Base-by-base conservation (phyloP, 2,888 invertebrate genomes). In the Exocentrus adspersus region DNA sequence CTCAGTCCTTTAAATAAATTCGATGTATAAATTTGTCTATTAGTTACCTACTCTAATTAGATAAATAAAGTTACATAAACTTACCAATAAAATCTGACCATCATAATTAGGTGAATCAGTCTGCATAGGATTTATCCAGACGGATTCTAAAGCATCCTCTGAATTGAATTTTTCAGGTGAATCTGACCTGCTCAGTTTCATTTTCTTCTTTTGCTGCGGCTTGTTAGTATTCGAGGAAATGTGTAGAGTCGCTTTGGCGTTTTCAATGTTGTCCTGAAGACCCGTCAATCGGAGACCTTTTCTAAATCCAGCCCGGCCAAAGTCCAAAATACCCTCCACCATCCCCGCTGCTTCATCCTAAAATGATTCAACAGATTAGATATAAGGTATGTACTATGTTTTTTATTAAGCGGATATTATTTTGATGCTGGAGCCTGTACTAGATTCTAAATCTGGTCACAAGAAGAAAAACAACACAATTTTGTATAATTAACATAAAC, bases 261-360 rank as follows among this genome's bases (percentile, higher is more conserved):
- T 73, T 42, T 74, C 77, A 62, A 78, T 74, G 60, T 77, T 86
- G 54, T 88, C 88, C 66, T 88, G 86, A 10, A 88, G 83, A 0
- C 88, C 88, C 0, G 88, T 88, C 45, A 88, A 83, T 0, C 87
- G 82, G 21, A 81, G 61, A 0, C 88, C 88, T 71, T 88, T 88
- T 75, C 86, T 85, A 10, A 88, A 73, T 0, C 88, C 87, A 0
- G 88, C 88, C 66, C 87, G 86, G 14, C 88, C 88, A 67, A 88
- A 87, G 78, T 88, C 88, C 21, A 88, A 77, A 0, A 88, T 82
- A 0, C 88, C 88, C 75, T 88, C 88, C 81, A 88, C 87, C 83
- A 88, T 85, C 0, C 88, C 88, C 0, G 87, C 88, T 0, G 88
- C 88, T 76, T 88, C 88, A 63, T 88, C 88, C 88, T 88, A 73